These are phyloP conservation scores for Psammodynastes pulverulentus DNA, from an alignment of 2,113 vertebrate genomes.

Conservation along the genomic window DNA sequence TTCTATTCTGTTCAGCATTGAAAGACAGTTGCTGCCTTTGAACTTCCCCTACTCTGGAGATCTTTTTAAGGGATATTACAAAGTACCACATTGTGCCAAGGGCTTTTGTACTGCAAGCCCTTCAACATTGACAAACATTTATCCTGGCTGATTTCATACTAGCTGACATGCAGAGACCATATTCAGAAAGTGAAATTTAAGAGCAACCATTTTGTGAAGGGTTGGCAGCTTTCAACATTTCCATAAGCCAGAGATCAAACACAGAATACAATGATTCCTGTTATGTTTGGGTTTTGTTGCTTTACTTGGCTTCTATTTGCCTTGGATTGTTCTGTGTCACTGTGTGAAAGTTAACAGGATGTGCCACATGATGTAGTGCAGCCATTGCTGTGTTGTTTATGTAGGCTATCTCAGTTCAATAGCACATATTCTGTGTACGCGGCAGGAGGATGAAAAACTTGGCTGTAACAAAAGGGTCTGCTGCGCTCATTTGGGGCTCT, in stretches of 20 bases:
- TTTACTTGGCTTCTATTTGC: not conserved
- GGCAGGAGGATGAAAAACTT: not conserved
- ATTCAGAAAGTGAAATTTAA: not conserved
- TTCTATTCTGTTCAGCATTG: not conserved
- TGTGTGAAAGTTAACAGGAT: not conserved
- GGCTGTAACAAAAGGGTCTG: not conserved
- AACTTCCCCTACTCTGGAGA: not conserved
- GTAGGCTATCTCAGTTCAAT: not conserved
- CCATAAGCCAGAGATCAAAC: not conserved
- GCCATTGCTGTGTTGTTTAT: not conserved
- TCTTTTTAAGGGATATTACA: not conserved
- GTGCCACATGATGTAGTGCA: not conserved
- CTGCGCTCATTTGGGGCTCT: not conserved
- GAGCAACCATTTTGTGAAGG: not conserved
- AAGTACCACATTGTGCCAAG: not conserved
- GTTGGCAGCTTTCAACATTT: not conserved
- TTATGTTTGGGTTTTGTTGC: not conserved
- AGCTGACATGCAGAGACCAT: not conserved
- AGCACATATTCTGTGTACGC: not conserved
- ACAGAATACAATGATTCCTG: not conserved
- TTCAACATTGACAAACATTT: not conserved
- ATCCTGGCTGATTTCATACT: not conserved
- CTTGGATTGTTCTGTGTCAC: not conserved
- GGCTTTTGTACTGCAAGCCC: not conserved
- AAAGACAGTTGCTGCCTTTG: not conserved